phyloP scores from a whole-genome alignment of 2,113 vertebrate genomes.

The Naja naja region DNA sequence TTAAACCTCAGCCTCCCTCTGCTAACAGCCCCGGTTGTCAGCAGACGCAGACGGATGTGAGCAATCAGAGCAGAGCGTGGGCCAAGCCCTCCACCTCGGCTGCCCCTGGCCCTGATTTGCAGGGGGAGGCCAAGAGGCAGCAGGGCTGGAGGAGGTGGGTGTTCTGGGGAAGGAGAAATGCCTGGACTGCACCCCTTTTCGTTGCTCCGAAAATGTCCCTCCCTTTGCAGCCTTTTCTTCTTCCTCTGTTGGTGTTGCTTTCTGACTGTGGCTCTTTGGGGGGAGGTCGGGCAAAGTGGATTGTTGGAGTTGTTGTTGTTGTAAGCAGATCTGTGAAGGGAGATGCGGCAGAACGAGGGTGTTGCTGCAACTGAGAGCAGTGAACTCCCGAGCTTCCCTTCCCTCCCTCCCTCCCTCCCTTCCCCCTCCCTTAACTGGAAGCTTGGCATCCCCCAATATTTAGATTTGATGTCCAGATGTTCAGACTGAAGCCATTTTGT shows the following conservation, averaged over 20 bases:
- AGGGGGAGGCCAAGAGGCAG: background rate
- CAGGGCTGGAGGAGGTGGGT: accelerated
- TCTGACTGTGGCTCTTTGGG: background rate
- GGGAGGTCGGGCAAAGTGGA: background rate
- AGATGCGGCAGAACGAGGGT: background rate
- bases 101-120: background rate
- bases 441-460: background rate
- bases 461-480: background rate
- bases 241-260: background rate
- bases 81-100: background rate
- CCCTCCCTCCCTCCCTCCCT: background rate
- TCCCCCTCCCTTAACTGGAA: background rate
- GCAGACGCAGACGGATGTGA: constrained; percentile 66
- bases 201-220: background rate
- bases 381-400: background rate
- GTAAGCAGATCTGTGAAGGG: background rate
- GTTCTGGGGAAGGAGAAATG: background rate
- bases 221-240: background rate
- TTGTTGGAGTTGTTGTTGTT: background rate
- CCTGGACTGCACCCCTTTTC: background rate
- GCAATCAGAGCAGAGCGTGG: constrained; percentile 65
- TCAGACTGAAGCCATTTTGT: background rate
- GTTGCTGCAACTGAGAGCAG: background rate
- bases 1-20: constrained; percentile 68
- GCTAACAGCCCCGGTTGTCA: constrained; percentile 70